Evolutionary conservation across 1,140 invertebrate species (phyloP).

Genomic region (Ruditapes philippinarum): DNA sequence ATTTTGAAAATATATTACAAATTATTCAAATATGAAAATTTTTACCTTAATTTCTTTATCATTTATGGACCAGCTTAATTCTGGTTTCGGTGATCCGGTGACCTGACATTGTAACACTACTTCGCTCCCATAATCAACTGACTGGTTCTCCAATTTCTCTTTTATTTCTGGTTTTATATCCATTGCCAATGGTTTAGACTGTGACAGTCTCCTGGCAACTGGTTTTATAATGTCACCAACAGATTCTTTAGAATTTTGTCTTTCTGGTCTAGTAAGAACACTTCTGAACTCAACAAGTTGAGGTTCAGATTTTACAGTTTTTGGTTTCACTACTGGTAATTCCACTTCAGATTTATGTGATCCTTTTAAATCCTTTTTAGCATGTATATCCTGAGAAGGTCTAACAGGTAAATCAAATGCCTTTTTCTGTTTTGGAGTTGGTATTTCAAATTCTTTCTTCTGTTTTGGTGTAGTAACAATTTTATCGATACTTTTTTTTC

Average conservation of each 20-base stretch:
- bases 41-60: slow-evolving; percentile 80
- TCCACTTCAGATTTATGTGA: neutral
- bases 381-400: neutral
- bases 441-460: slow-evolving; percentile 8
- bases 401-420: neutral
- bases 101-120: slow-evolving; percentile 86
- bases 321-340: slow-evolving; percentile 26
- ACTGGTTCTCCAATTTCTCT: slow-evolving; percentile 81
- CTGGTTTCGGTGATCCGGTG: slow-evolving; percentile 78
- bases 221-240: slow-evolving; percentile 51
- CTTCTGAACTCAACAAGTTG: slow-evolving; percentile 35
- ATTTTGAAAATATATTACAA: no score
- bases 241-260: slow-evolving; percentile 52
- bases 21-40: neutral
- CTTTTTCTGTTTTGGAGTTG: neutral
- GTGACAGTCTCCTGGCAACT: slow-evolving; percentile 25
- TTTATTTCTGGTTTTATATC: slow-evolving; percentile 33
- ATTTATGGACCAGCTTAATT: slow-evolving; percentile 81
- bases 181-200: slow-evolving; percentile 29
- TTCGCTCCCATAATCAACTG: slow-evolving; percentile 83
- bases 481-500: slow-evolving; percentile 26
- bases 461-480: neutral
- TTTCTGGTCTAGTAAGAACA: slow-evolving; percentile 43
- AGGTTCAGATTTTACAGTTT: neutral
- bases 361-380: neutral